Evolutionary conservation across 2,113 vertebrate genomes (phyloP), one percentile per base, ranked within the genome.

Genomic region (Ranitomeya variabilis): DNA sequence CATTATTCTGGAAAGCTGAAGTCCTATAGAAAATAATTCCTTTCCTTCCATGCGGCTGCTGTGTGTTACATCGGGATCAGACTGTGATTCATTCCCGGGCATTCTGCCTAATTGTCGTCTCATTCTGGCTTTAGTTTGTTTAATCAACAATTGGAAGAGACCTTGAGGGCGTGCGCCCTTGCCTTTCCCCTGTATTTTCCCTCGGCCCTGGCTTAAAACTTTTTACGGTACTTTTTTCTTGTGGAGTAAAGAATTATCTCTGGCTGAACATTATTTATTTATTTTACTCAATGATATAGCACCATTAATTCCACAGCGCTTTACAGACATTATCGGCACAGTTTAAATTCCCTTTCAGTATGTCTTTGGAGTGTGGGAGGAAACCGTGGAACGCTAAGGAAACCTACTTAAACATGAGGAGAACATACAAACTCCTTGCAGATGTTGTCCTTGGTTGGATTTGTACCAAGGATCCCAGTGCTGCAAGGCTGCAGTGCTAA

Each of bases 71-170:
- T 45, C 7, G 51, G 64, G 21, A 76, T 74, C 73, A 79, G 60
- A 67, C 73, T n/a, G 16, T 85, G 73, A 89, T 78, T 89, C 87
- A 85, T 78, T 52, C 14, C 51, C 11, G 82, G 87, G 87, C 87
- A 59, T 7, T 13, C 51, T 37, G 87, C 87, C 87, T 85, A 89
- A 85, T 85, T 89, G 73, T 59, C 45, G 19, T 51, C 37, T 79
- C 81, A 89, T 85, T 89, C 87, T 89, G 74, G 37, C 81, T 37
- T 76, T 31, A 51, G 80, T 84, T 55, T 89, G 71, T 89, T 89
- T 89, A 85, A 89, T 89, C 87, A 84, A 78, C 81, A 79, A 60
- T 88, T 88, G 37, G 19, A 60, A 88, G 37, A 83, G 37, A 66
- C 37, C 60, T 88, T 77, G n/a, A 59, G 67, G 52, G 21, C 37